phyloP scores from a whole-genome alignment of 2,888 invertebrate species.

The Strigamia maritima region DNA sequence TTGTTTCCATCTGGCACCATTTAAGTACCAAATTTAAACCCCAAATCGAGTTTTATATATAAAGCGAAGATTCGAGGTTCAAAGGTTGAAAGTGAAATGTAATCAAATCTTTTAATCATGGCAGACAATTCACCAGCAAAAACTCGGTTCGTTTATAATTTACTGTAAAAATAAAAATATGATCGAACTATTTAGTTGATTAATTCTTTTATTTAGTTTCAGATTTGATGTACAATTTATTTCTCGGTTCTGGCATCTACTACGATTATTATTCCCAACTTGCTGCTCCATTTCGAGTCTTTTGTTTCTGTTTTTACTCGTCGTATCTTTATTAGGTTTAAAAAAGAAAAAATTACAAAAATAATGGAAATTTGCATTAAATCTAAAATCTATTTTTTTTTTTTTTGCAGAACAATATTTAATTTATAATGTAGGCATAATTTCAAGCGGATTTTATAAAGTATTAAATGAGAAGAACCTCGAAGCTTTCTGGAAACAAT shows the following conservation, averaged over 20 bases:
- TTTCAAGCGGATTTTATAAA: constrained; percentile 16
- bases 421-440: background rate
- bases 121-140: background rate
- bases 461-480: background rate
- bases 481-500: background rate
- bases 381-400: background rate
- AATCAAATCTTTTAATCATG: background rate
- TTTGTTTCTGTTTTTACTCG: background rate
- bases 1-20: no score
- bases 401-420: background rate
- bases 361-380: background rate
- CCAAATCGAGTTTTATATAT: no score
- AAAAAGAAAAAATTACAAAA: no score
- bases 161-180: background rate
- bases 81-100: background rate
- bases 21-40: no score
- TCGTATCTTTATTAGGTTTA: constrained; percentile 17
- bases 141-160: background rate
- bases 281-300: background rate
- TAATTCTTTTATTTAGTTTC: background rate
- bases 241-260: background rate
- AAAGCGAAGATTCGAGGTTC: background rate
- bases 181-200: background rate
- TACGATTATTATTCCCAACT: background rate
- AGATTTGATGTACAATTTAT: background rate